These are phyloP conservation scores for Colius striatus DNA, from an alignment of 2,113 vertebrate species.

Conservation along the genomic window DNA sequence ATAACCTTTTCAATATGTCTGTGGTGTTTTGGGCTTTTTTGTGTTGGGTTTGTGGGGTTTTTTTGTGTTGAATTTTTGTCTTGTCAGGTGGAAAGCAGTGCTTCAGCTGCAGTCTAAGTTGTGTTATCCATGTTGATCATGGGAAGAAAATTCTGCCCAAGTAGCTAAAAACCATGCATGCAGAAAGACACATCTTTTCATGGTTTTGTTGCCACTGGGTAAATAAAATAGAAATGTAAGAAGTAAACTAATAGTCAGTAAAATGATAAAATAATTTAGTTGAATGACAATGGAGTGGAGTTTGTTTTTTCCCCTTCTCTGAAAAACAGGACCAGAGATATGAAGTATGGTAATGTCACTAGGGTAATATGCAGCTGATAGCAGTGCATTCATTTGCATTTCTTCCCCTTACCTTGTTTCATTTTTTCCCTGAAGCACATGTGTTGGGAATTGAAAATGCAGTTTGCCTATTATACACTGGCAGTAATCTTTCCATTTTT, in stretches of 20 bases:
- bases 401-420: constrained; percentile 45
- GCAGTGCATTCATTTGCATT: constrained; percentile 72
- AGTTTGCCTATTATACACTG: constrained; percentile 73
- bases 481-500: constrained; percentile 77
- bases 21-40: not conserved
- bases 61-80: not conserved
- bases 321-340: constrained; percentile 59
- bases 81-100: not conserved
- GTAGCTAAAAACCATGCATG: not conserved
- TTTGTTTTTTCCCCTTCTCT: not conserved
- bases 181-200: not conserved
- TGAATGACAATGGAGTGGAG: constrained; percentile 39
- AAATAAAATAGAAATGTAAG: constrained; percentile 31
- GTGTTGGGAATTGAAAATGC: constrained; percentile 75
- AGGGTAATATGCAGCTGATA: constrained; percentile 68
- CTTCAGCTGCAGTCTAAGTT: not conserved
- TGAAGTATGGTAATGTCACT: constrained; percentile 46
- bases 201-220: constrained; percentile 23
- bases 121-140: not conserved
- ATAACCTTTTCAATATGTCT: not conserved
- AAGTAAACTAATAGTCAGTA: constrained; percentile 48
- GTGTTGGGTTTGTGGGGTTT: not conserved
- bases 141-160: not conserved
- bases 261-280: constrained; percentile 34
- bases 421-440: constrained; percentile 53